Conservation (phyloP, 2,113 vertebrate genomes). For the Melanerpes formicivorus region DNA sequence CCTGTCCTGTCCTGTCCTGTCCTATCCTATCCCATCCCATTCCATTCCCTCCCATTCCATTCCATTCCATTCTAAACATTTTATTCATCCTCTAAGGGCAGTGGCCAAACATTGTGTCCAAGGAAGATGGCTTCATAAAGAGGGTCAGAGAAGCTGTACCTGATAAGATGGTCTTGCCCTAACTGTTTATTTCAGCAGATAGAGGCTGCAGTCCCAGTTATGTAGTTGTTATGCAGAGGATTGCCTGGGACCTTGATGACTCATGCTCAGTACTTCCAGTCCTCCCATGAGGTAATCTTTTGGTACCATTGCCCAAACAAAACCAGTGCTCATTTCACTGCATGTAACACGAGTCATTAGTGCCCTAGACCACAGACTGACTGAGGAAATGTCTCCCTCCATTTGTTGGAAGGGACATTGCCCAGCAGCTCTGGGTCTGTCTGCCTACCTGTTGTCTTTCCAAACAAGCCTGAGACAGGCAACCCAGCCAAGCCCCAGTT, state of each 20-base stretch:
- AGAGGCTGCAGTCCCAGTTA: neutral
- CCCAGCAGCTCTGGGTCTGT: neutral
- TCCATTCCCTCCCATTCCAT: no score
- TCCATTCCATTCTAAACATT: neutral
- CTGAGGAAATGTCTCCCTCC: neutral
- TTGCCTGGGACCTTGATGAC: slow-evolving; percentile 23
- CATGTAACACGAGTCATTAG: neutral
- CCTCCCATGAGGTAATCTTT: slow-evolving; percentile 1
- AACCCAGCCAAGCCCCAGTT: neutral
- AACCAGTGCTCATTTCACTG: neutral
- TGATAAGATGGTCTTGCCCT: neutral
- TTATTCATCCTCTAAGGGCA: neutral
- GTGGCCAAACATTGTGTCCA: neutral
- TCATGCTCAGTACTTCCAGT: neutral
- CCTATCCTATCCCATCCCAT: no score
- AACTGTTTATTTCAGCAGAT: neutral
- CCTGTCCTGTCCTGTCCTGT: no score
- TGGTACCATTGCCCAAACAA: slow-evolving; percentile 13
- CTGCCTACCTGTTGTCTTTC: slow-evolving; percentile 52
- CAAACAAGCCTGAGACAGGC: slow-evolving; percentile 20
- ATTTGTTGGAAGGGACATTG: neutral
- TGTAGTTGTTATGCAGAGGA: neutral
- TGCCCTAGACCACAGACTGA: neutral
- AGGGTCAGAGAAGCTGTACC: neutral
- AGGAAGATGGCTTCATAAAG: neutral